Evolutionary conservation across 30 jellyfish, hydroid and myxozoan genomes (phyloP).

Genomic region (Aurelia coerulea): DNA sequence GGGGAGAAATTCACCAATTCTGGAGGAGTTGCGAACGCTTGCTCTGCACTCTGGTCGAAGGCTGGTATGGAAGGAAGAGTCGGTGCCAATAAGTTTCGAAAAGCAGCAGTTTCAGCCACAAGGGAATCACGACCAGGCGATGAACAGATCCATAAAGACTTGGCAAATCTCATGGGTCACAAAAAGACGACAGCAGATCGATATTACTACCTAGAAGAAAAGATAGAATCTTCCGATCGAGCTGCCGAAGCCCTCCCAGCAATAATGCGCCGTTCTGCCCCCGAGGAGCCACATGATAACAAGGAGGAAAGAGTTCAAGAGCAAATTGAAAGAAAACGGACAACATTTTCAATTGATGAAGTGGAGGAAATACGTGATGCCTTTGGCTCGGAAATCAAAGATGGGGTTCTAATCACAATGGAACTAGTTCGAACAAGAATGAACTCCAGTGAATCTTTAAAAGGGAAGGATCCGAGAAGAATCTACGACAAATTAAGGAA

Average conservation of each 20-base stretch:
- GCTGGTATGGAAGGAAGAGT: constrained; percentile 55
- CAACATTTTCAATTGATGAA: no score
- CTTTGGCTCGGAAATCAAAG: no score
- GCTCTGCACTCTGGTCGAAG: constrained; percentile 20
- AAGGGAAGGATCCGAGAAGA: no score
- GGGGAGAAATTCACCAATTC: constrained; percentile 27
- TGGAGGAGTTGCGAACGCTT: constrained; percentile 42
- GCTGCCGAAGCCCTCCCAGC: constrained; percentile 42
- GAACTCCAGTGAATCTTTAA: no score
- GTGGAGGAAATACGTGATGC: no score
- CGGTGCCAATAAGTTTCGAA: constrained; percentile 45
- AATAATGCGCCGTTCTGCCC: background rate
- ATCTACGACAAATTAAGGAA: no score
- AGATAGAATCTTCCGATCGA: constrained; percentile 35
- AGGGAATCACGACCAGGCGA: constrained; percentile 2
- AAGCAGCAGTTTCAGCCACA: constrained; percentile 49
- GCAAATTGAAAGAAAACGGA: no score
- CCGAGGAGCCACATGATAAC: no score
- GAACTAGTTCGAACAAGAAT: no score
- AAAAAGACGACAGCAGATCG: constrained; percentile 46
- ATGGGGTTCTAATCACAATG: no score
- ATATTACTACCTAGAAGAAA: constrained; percentile 31
- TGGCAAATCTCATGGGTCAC: constrained; percentile 57
- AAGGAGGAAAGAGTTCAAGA: no score
- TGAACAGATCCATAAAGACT: constrained; percentile 28